Evolutionary conservation across 2,888 invertebrate species (phyloP).

Genomic region (Cataglyphis cursor): DNA sequence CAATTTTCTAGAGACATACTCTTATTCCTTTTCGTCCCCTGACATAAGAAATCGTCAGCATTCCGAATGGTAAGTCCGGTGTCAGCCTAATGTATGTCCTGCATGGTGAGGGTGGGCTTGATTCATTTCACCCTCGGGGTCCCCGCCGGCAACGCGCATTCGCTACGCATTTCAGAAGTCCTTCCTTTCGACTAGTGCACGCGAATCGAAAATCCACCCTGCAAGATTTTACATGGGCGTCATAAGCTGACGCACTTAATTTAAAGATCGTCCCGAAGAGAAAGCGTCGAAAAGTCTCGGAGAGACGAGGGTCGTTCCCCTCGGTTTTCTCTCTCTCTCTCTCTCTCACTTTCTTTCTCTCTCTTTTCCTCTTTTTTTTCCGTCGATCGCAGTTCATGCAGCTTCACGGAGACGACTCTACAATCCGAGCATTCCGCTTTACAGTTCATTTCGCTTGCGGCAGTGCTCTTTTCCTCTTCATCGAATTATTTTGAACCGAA

Average conservation of each 20-base stretch:
- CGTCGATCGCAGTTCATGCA: conserved; percentile 54
- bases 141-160: conserved; percentile 74
- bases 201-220: conserved; percentile 76
- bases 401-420: conserved; percentile 72
- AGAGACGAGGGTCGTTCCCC: conserved; percentile 63
- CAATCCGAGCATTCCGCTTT: conserved; percentile 81
- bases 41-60: conserved; percentile 72
- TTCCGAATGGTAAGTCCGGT: conserved; percentile 68
- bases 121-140: conserved; percentile 77
- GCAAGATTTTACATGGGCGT: conserved; percentile 84
- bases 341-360: no score
- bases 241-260: conserved; percentile 85
- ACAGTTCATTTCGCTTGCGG: conserved; percentile 81
- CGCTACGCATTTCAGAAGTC: conserved; percentile 80
- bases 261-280: conserved; percentile 81
- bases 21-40: conserved; percentile 59
- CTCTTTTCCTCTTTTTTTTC: not conserved
- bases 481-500: conserved; percentile 50
- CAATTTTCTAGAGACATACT: conserved; percentile 47
- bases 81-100: conserved; percentile 76
- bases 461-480: conserved; percentile 69
- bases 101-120: conserved; percentile 76
- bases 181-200: conserved; percentile 45
- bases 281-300: conserved; percentile 70
- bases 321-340: not conserved